These are phyloP conservation scores for Heliothis subflexa DNA, from an alignment of 1,140 invertebrate genomes.

Conservation along the genomic window DNA sequence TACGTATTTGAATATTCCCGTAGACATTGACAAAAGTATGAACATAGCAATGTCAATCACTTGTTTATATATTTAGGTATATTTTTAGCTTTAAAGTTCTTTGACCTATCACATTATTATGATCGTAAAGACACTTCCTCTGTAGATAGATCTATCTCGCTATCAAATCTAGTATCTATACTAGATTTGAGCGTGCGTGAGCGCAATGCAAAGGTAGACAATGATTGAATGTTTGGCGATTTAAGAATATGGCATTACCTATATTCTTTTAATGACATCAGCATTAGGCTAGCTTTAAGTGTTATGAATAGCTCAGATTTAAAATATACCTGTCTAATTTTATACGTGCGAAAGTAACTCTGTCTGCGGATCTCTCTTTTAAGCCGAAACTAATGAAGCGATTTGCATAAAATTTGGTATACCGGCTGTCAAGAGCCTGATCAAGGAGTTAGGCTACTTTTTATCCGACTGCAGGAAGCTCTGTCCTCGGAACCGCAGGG, in stretches of 20 bases:
- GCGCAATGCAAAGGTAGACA: background rate
- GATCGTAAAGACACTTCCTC: conserved; percentile 32
- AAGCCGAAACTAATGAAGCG: no score
- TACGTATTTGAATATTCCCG: no score
- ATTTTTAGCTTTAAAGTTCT: conserved; percentile 15
- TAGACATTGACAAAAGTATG: no score
- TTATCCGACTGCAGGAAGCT: background rate
- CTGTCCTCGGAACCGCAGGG: no score
- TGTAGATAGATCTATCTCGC: conserved; percentile 38
- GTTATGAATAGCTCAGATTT: no score
- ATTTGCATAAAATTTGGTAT: no score
- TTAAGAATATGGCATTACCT: background rate
- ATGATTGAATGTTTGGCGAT: background rate
- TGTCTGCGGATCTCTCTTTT: no score
- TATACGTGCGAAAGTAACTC: no score
- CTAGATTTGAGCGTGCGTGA: conserved; percentile 36
- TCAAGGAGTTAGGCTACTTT: conserved; percentile 47
- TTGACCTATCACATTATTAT: conserved; percentile 24
- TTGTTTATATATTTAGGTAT: background rate
- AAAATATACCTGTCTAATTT: no score
- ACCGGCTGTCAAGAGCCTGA: conserved; percentile 26
- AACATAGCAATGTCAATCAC: background rate
- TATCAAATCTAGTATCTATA: no score
- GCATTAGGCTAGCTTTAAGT: no score
- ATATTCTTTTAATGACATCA: background rate